These are phyloP conservation scores for Sylvia atricapilla DNA, from an alignment of 2,113 vertebrate species.

Conservation along the genomic window DNA sequence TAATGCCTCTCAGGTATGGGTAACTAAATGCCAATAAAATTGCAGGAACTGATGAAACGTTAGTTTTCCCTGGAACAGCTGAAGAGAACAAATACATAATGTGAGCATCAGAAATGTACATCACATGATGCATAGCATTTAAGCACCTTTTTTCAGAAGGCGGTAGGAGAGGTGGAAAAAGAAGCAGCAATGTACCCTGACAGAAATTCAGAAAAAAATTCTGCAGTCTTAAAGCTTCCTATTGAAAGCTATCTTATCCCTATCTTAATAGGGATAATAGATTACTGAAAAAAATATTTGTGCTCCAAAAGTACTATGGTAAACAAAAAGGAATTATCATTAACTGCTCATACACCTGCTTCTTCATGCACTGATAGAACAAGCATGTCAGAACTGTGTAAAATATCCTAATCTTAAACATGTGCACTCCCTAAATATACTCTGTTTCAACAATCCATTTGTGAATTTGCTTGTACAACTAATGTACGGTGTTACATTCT, in stretches of 20 bases:
- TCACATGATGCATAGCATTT: background rate
- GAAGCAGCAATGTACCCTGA: fast-evolving
- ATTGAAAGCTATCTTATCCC: background rate
- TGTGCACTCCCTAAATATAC: background rate
- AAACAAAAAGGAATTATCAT: background rate
- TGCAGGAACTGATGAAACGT: background rate
- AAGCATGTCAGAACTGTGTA: background rate
- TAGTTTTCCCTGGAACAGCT: background rate
- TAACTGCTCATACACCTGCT: background rate
- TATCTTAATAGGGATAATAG: background rate
- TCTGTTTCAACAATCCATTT: background rate
- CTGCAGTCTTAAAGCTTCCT: background rate
- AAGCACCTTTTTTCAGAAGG: background rate
- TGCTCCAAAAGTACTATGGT: background rate
- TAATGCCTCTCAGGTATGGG: background rate
- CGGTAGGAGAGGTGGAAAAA: background rate
- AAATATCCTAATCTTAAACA: background rate
- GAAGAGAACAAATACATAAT: background rate
- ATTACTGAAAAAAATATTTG: background rate
- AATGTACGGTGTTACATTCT: background rate
- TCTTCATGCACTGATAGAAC: background rate
- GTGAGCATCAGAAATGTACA: background rate
- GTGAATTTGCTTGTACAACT: background rate
- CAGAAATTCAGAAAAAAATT: background rate
- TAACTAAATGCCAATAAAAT: background rate